phyloP scores from a whole-genome alignment of 2,113 vertebrate species.

The Bos taurus region ARS-UCD2.0 NC_037334.1:44007501-44008000 shows the following conservation, averaged over 20 bases:
- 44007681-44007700: fast-evolving
- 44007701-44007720: neutral
- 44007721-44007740: fast-evolving
- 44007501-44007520: neutral
- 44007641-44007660: fast-evolving
- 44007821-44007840: neutral
- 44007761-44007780: no score
- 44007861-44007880: neutral
- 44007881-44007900: no score
- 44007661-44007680: fast-evolving
- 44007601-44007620: neutral
- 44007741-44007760: neutral
- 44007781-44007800: no score
- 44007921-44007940: fast-evolving
- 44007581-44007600: neutral
- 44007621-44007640: fast-evolving
- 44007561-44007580: neutral
- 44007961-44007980: neutral
- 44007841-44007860: fast-evolving
- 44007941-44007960: neutral
- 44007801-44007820: fast-evolving
- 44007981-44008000: neutral
- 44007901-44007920: neutral
- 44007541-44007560: neutral
- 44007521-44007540: neutral